Evolutionary conservation across 2,797 vertebrate genomes (phyloP).

Genomic region (Rhinophrynus dorsalis): DNA sequence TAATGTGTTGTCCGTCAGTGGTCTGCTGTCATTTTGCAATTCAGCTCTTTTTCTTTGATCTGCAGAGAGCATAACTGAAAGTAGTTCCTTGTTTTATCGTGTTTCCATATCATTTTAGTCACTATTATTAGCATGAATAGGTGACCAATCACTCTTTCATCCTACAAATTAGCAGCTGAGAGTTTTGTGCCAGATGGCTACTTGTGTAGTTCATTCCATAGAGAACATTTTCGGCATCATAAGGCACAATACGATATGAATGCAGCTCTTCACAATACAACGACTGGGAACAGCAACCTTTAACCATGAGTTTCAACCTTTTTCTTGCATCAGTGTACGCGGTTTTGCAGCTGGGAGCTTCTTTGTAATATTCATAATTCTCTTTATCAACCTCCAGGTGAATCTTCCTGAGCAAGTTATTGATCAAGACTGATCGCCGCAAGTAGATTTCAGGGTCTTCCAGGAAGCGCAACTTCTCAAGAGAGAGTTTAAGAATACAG

Average conservation of each 20-base stretch:
- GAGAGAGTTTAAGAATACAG: constrained; percentile 92
- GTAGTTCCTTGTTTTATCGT: constrained; percentile 55
- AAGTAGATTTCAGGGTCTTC: constrained; percentile 93
- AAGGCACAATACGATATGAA: constrained; percentile 86
- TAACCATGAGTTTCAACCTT: constrained; percentile 88
- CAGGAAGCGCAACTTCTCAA: constrained; percentile 95
- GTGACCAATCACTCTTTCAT: constrained; percentile 82
- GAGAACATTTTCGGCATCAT: constrained; percentile 77
- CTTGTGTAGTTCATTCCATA: constrained; percentile 81
- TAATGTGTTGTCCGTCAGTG: neutral
- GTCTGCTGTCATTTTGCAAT: constrained; percentile 9
- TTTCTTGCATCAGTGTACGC: constrained; percentile 77
- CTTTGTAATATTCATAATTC: constrained; percentile 76
- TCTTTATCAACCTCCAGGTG: constrained; percentile 87
- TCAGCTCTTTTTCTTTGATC: constrained; percentile 52
- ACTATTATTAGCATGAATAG: no score
- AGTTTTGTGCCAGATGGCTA: constrained; percentile 74
- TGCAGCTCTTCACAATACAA: constrained; percentile 85
- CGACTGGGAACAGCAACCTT: constrained; percentile 83
- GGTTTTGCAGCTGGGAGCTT: constrained; percentile 67
- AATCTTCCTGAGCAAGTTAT: constrained; percentile 90
- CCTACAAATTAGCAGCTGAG: constrained; percentile 86
- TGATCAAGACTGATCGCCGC: constrained; percentile 94
- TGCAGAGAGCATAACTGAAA: constrained; percentile 50
- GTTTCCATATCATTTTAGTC: constrained; percentile 26